These are phyloP conservation scores for Lagodon rhomboides DNA, from an alignment of 2,797 vertebrate species.

Conservation along the genomic window DNA sequence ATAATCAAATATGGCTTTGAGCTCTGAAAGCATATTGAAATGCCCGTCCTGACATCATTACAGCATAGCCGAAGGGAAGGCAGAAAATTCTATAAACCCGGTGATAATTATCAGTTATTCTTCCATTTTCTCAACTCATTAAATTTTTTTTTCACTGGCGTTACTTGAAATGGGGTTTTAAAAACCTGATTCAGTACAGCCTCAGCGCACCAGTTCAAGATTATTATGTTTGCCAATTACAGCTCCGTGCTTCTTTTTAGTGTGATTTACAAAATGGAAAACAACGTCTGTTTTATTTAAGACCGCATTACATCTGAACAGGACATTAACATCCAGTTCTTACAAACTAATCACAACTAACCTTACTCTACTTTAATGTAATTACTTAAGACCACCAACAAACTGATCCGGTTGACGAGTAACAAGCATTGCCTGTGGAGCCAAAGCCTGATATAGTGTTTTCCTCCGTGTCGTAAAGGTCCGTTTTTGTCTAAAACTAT, in stretches of 20 bases:
- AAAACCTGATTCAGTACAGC: slow-evolving; percentile 13
- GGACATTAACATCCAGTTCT: slow-evolving; percentile 5
- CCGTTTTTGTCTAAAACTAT: not conserved
- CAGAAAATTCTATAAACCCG: slow-evolving; percentile 36
- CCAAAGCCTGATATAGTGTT: not conserved
- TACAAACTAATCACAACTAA: slow-evolving; percentile 11
- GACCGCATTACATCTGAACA: slow-evolving; percentile 7
- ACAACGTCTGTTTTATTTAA: slow-evolving; percentile 18
- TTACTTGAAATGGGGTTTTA: slow-evolving; percentile 34
- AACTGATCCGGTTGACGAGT: not conserved
- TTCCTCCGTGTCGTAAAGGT: not conserved
- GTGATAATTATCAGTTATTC: slow-evolving; percentile 56
- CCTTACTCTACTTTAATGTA: slow-evolving; percentile 9
- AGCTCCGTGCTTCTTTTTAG: slow-evolving; percentile 22
- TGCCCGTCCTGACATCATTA: slow-evolving; percentile 45
- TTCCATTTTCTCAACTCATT: slow-evolving; percentile 43
- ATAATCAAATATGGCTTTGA: slow-evolving; percentile 46
- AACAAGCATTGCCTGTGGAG: not conserved
- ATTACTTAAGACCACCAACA: not conserved
- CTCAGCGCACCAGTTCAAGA: slow-evolving; percentile 9
- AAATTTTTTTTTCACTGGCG: slow-evolving; percentile 26
- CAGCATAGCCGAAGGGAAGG: slow-evolving; percentile 24
- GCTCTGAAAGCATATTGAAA: slow-evolving; percentile 43
- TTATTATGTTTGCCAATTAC: slow-evolving; percentile 40
- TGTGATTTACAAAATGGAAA: slow-evolving; percentile 25